These are phyloP conservation scores for Saccopteryx leptura DNA, from an alignment of 2,113 vertebrate genomes.

Conservation along the genomic window DNA sequence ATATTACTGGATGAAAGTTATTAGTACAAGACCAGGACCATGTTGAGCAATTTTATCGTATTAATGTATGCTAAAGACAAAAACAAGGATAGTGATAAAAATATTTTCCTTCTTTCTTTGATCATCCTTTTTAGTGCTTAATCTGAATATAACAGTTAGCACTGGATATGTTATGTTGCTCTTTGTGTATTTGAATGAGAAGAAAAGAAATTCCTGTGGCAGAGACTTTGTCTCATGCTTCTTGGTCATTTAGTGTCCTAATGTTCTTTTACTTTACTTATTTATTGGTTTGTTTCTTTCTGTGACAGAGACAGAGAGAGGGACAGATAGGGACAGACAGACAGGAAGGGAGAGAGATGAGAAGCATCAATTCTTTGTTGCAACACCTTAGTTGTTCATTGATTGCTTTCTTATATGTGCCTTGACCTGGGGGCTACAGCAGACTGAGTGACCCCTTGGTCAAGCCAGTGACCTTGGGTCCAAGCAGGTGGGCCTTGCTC, in stretches of 20 bases:
- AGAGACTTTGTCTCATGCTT: not conserved
- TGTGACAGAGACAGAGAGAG: no score
- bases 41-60: not conserved
- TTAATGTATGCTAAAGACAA: not conserved
- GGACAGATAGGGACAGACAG: no score
- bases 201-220: not conserved
- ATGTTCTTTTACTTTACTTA: not conserved
- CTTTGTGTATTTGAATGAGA: not conserved
- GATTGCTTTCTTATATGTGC: no score
- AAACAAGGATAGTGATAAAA: not conserved
- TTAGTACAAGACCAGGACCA: not conserved
- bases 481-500: no score
- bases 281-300: no score
- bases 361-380: no score
- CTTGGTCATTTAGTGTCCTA: not conserved
- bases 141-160: not conserved
- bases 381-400: no score
- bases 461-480: no score
- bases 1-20: constrained; percentile 16
- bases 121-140: not conserved
- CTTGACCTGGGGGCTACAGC: no score
- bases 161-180: not conserved
- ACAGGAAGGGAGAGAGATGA: no score
- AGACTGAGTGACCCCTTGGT: no score
- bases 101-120: not conserved